These are phyloP conservation scores for Poecilobothrus nobilitatus DNA, from an alignment of 2,888 invertebrate species.

Conservation along the genomic window DNA sequence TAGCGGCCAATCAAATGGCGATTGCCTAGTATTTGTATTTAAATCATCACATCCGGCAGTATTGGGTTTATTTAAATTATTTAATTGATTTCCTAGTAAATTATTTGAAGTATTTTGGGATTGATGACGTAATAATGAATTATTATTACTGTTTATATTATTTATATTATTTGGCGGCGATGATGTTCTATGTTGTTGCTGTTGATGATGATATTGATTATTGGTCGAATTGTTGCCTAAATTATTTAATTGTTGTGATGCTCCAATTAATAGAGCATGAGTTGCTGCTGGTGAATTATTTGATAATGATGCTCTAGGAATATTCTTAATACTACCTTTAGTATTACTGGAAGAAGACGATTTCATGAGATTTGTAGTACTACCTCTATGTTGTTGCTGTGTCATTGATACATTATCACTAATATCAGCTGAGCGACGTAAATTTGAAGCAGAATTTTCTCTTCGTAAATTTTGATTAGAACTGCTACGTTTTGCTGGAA, in stretches of 20 bases:
- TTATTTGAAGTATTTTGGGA: not conserved
- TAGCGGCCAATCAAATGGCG: conserved; percentile 24
- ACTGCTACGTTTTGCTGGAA: conserved; percentile 33
- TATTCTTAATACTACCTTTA: conserved; percentile 37
- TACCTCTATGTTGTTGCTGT: not conserved
- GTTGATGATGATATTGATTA: not conserved
- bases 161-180: conserved; percentile 18
- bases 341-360: not conserved
- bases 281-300: conserved; percentile 15
- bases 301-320: conserved; percentile 40
- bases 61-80: conserved; percentile 27
- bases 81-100: conserved; percentile 24
- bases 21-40: conserved; percentile 14
- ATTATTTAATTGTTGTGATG: conserved; percentile 19
- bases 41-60: conserved; percentile 29
- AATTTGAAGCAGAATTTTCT: conserved; percentile 30
- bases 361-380: conserved; percentile 11
- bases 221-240: conserved; percentile 12
- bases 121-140: conserved; percentile 11
- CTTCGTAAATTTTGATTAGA: conserved; percentile 40
- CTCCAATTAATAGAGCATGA: conserved; percentile 26
- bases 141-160: conserved; percentile 19
- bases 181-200: conserved; percentile 14
- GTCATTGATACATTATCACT: not conserved
- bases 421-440: conserved; percentile 12